phyloP scores from a whole-genome alignment of 2,888 invertebrate genomes.

The Zygaena filipendulae region DNA sequence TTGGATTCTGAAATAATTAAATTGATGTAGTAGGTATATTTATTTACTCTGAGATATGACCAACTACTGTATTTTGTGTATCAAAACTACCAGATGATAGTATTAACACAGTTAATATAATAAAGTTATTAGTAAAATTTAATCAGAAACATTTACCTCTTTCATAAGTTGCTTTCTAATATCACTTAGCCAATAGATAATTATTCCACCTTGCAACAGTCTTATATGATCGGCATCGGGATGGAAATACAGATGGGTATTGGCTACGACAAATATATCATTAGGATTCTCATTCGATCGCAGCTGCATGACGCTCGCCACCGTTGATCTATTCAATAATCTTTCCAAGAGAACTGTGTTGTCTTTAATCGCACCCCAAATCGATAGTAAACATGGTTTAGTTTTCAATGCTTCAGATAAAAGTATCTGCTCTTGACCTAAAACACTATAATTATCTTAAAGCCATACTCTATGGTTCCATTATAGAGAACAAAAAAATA shows the following conservation, averaged over 20 bases:
- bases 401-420: conserved; percentile 70
- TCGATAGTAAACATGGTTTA: conserved; percentile 56
- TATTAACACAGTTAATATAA: too few species aligned
- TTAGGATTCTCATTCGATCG: conserved; percentile 64
- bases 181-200: conserved; percentile 75
- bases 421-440: conserved; percentile 64
- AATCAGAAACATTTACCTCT: conserved; percentile 29
- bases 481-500: not conserved
- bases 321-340: conserved; percentile 74
- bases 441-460: conserved; percentile 34
- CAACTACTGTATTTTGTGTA: too few species aligned
- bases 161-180: conserved; percentile 44
- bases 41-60: too few species aligned
- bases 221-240: conserved; percentile 92
- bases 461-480: not conserved
- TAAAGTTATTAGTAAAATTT: too few species aligned
- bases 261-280: conserved; percentile 76
- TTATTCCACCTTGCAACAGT: conserved; percentile 82
- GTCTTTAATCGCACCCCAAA: conserved; percentile 70
- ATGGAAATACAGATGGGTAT: conserved; percentile 95
- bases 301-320: conserved; percentile 71
- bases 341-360: conserved; percentile 70
- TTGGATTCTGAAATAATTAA: conserved; percentile 28
- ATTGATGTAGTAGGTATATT: too few species aligned
- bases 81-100: too few species aligned